A percentile compares a stretch with the other conserved stretches of the same genome.
phyloP scores from a whole-genome alignment of 2,888 invertebrate species.

The Oxytorus armatus region DNA sequence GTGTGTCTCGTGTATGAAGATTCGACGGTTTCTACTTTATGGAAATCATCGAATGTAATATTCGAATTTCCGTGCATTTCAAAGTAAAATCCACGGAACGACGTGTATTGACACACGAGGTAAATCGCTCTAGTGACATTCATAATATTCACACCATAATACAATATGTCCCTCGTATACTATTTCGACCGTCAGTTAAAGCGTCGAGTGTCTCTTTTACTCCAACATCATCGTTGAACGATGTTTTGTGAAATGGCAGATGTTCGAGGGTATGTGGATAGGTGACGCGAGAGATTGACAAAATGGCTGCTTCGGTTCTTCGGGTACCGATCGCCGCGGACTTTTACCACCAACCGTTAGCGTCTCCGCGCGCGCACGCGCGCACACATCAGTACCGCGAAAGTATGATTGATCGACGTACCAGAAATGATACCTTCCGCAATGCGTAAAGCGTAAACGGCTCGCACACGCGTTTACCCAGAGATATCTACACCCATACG shows the following conservation, averaged over 20 bases:
- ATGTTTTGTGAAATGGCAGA: slow-evolving; percentile 71
- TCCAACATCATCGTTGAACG: slow-evolving; percentile 44
- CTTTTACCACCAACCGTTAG: slow-evolving; percentile 40
- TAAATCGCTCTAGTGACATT: slow-evolving; percentile 75
- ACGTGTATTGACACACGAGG: slow-evolving; percentile 65
- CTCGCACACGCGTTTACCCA: slow-evolving; percentile 38
- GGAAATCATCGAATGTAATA: slow-evolving; percentile 12
- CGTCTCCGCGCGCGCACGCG: too few species aligned
- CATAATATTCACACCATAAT: slow-evolving; percentile 67
- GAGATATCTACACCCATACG: slow-evolving; percentile 69
- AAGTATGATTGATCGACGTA: slow-evolving; percentile 70
- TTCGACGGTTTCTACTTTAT: neutral
- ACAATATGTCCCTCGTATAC: slow-evolving; percentile 48
- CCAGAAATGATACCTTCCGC: slow-evolving; percentile 67
- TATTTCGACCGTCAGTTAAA: slow-evolving; percentile 57
- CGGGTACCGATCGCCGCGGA: slow-evolving; percentile 37
- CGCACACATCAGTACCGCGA: slow-evolving; percentile 69
- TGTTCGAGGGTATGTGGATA: slow-evolving; percentile 71
- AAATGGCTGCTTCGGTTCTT: slow-evolving; percentile 73
- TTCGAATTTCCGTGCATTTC: slow-evolving; percentile 35
- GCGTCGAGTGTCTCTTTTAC: slow-evolving; percentile 33
- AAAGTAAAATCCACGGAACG: slow-evolving; percentile 18
- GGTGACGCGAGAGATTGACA: slow-evolving; percentile 72
- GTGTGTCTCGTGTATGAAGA: neutral
- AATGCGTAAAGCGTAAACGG: slow-evolving; percentile 50